Evolutionary conservation across 2,113 vertebrate species (phyloP).

Genomic region (Dascyllus trimaculatus): DNA sequence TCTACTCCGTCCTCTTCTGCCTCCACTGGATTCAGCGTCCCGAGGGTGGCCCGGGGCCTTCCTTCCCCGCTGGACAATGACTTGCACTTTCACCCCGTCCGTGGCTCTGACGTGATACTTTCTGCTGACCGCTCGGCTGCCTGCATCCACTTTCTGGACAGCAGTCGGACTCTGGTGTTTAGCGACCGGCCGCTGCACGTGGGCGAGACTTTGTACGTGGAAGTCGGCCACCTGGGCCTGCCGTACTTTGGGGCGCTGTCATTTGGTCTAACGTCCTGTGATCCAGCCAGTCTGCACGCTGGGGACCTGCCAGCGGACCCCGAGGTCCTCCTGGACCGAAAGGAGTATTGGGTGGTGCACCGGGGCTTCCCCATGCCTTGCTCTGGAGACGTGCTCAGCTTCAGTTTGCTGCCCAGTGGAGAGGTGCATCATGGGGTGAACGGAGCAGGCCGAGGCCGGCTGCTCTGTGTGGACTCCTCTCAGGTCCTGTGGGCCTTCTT

Average conservation of each 20-base stretch:
- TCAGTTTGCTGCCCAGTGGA: slow-evolving; percentile 91
- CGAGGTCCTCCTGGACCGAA: slow-evolving; percentile 94
- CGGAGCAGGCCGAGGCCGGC: slow-evolving; percentile 89
- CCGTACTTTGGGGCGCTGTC: slow-evolving; percentile 92
- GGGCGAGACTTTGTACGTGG: slow-evolving; percentile 93
- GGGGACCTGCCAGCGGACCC: slow-evolving; percentile 95
- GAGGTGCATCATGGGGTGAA: slow-evolving; percentile 96
- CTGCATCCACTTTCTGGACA: slow-evolving; percentile 93
- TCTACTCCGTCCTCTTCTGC: slow-evolving; percentile 67
- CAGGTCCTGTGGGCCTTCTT: slow-evolving; percentile 98
- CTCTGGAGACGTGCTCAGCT: slow-evolving; percentile 93
- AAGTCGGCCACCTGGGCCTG: slow-evolving; percentile 92
- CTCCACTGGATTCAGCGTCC: slow-evolving; percentile 75
- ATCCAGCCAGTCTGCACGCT: slow-evolving; percentile 92
- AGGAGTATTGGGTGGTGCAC: slow-evolving; percentile 99
- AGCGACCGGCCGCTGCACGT: slow-evolving; percentile 93
- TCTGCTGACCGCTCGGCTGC: slow-evolving; percentile 93
- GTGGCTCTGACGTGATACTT: slow-evolving; percentile 92
- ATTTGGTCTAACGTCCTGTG: slow-evolving; percentile 96
- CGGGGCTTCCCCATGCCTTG: slow-evolving; percentile 90
- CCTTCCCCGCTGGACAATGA: slow-evolving; percentile 90
- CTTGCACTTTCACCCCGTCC: slow-evolving; percentile 94
- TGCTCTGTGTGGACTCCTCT: slow-evolving; percentile 96
- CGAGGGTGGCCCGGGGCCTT: slow-evolving; percentile 67
- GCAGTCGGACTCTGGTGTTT: slow-evolving; percentile 95